A percentile compares a stretch with the other conserved stretches of the same genome.
phyloP scores from a whole-genome alignment of 2,113 vertebrate genomes.

The Eptesicus fuscus region DNA sequence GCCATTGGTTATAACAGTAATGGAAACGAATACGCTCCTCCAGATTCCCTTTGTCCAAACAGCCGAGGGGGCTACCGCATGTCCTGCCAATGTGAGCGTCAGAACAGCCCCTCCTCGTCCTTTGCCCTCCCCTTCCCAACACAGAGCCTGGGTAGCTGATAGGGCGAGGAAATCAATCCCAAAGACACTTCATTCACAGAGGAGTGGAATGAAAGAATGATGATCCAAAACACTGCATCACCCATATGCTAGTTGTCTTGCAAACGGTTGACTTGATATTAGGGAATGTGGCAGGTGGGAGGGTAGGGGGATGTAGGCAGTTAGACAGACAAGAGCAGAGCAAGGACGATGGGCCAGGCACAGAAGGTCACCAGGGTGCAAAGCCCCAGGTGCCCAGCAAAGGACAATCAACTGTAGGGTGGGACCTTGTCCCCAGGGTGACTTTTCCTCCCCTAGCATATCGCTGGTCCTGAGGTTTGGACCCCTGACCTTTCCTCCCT shows the following conservation, averaged over 20 bases:
- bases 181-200: not conserved
- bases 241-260: not conserved
- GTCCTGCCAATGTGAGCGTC: not conserved
- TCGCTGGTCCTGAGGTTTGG: too few species aligned
- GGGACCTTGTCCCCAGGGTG: too few species aligned
- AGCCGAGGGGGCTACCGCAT: fast-evolving
- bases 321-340: too few species aligned
- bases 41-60: not conserved
- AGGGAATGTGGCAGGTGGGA: not conserved
- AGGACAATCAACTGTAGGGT: too few species aligned
- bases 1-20: not conserved
- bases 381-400: too few species aligned
- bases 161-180: not conserved
- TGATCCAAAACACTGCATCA: not conserved
- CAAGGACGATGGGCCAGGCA: too few species aligned
- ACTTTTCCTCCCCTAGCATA: too few species aligned
- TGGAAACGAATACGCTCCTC: not conserved
- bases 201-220: not conserved
- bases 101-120: too few species aligned
- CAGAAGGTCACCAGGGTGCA: too few species aligned
- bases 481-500: too few species aligned
- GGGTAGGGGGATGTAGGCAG: not conserved
- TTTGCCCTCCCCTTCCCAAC: not conserved
- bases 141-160: not conserved
- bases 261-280: not conserved